Evolutionary conservation across 2,113 vertebrate species (phyloP), one percentile per base, ranked within the genome.

Genomic region (Ranitomeya imitator): DNA sequence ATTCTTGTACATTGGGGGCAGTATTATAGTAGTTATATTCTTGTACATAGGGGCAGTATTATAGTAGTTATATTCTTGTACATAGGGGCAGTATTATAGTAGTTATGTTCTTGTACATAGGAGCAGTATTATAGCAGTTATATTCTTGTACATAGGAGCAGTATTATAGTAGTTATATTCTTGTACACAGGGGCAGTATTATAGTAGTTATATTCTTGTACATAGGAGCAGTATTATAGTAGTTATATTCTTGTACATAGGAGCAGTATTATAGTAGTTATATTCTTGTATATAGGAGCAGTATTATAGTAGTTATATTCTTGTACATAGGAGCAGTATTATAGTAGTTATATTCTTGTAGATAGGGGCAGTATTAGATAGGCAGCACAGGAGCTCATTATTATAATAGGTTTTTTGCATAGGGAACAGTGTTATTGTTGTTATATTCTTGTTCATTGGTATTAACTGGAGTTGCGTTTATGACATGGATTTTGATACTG

Each of bases 11-110:
- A 69, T 69, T 69, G 26, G 65, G 65, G 4, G 23, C 23, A 69
- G 65, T 69, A 69, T 69, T 69, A 69, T 26, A 69, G 65, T 69
- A 69, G 65, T 69, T 69, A 69, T 69, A 69, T 69, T 69, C 65
- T 69, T 69, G 65, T 69, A 69, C 65, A 69, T 26, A 69, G 65
- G 65, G 4, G 65, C 23, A 69, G 65, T 69, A 69, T 69, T 69
- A 69, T 69, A 69, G 65, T 69, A 69, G 65, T 69, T 69, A 69
- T 67, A 67, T 71, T 71, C 10, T 31, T 71, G 23, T 71, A 14
- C 4, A 71, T 71, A 71, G 67, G 67, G n/a, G 11, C 37, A 14
- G 67, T 71, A 71, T 71, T 26, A 71, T 71, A 71, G n/a, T 71
- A 71, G 67, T 71, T 23, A 26, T 71, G 31, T 71, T 69, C 65